A percentile compares a stretch with the other conserved stretches of the same genome.
These are phyloP conservation scores for Trichogramma pretiosum DNA, from an alignment of 1,140 invertebrate species.

Conservation along the genomic window DNA sequence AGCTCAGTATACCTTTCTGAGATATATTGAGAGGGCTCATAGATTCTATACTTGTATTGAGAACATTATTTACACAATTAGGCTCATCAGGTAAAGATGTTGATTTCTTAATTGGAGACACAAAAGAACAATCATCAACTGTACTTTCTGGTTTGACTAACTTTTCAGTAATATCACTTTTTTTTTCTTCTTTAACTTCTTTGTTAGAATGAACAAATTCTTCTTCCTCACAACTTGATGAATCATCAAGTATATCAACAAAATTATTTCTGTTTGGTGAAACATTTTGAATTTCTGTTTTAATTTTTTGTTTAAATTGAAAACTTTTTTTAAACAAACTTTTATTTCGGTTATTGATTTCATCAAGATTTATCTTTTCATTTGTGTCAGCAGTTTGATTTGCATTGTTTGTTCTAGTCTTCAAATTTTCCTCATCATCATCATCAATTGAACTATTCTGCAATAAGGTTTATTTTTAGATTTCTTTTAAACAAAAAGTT, in stretches of 20 bases:
- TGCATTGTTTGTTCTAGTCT: too few species aligned
- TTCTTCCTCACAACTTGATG: slow-evolving; percentile 1
- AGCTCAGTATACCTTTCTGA: too few species aligned
- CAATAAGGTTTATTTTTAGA: neutral
- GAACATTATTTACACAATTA: neutral
- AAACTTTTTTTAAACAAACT: too few species aligned
- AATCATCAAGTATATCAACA: slow-evolving; percentile 2
- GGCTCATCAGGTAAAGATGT: neutral
- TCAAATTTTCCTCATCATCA: neutral
- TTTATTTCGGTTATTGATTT: too few species aligned
- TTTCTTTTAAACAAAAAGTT: neutral
- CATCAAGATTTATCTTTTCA: slow-evolving; percentile 5
- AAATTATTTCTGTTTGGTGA: neutral
- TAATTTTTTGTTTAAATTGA: neutral
- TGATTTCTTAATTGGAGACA: neutral
- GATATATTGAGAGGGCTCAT: neutral
- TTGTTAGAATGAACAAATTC: neutral
- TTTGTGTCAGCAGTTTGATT: neutral
- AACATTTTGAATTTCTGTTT: neutral
- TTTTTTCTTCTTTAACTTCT: slow-evolving; percentile 7
- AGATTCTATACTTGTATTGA: neutral
- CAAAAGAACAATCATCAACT: neutral
- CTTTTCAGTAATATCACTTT: neutral
- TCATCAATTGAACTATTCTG: slow-evolving; percentile 16
- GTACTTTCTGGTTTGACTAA: neutral